Base-by-base conservation (phyloP, 2,113 vertebrate species). In the Anarrhichthys ocellatus region DNA sequence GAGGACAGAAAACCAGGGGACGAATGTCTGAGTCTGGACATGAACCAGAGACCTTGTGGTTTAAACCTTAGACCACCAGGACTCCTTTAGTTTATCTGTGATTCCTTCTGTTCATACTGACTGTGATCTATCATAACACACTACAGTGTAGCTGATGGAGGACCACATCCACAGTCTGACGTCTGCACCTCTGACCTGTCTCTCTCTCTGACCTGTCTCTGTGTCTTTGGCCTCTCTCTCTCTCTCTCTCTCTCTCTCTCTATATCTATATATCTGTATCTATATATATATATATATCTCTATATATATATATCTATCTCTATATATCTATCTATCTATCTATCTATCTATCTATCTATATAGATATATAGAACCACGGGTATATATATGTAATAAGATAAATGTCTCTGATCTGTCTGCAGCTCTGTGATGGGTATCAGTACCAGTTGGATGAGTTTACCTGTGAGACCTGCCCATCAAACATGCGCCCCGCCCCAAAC, bases 381-480 rank as follows among this genome's bases (percentile, higher is more conserved):
- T 38, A 38, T 38, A 38, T 38, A 38, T 38, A 38, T 38, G 29
- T 29, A 29, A 46, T 46, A 46, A 46, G 44, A 46, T 46, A 46
- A 46, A 9, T 32, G 29, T 4, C 20, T 65, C 10, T 67, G 27
- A 46, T 50, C 38, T 61, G 17, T 52, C 50, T 81, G 11, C 82
- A 94, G 91, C 91, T 95, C 24, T 97, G 96, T 24, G 96, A 96
- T 0, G 96, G 96, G 0, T 97, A 96, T 82, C 96, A 91, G 75
- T 97, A 93, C 92, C 97, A 96, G 69, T 66, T 94, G 38, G 96
- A 97, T n/a, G 94, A 94, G 70, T 95, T 95, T 17, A 95, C 61
- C 76, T 97, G 96, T 42, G 93, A 96, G 86, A 90, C 69, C 34
- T 97, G 97, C 78, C 96, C 96, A 0, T 88, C 94, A 9, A 93